Percentiles rank a stretch among this genome's conserved stretches.
These are phyloP conservation scores for Daubentonia madagascariensis DNA, from an alignment of 2,113 vertebrate genomes.

Conservation along the genomic window DNA sequence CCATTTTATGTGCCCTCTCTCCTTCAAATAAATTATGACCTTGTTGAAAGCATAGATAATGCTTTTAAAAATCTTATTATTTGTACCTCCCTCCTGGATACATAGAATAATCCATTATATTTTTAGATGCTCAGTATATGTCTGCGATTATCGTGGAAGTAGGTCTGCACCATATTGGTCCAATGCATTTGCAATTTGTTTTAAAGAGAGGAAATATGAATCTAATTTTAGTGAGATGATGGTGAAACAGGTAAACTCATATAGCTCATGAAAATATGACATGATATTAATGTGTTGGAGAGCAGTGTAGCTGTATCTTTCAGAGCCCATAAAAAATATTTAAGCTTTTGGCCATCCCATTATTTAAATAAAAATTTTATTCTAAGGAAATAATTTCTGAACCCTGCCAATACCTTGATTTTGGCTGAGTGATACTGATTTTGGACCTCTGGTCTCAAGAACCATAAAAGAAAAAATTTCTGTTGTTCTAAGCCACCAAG, in stretches of 20 bases:
- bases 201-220: neutral
- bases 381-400: conserved; percentile 1
- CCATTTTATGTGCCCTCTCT: neutral
- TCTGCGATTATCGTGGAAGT: neutral
- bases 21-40: neutral
- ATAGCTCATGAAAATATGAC: neutral
- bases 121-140: neutral
- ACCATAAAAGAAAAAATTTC: neutral
- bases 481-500: neutral
- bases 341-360: neutral
- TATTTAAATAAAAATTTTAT: neutral
- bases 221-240: neutral
- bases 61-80: neutral
- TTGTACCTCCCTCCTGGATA: neutral
- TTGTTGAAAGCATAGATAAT: neutral
- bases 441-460: neutral
- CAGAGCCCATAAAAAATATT: neutral
- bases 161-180: neutral
- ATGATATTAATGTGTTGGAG: neutral
- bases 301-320: neutral
- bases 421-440: neutral
- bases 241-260: neutral
- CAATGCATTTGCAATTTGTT: neutral
- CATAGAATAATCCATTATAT: neutral
- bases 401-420: neutral